phyloP scores from a whole-genome alignment of 1,140 invertebrate species.

The Oryctes rhinoceros region DNA sequence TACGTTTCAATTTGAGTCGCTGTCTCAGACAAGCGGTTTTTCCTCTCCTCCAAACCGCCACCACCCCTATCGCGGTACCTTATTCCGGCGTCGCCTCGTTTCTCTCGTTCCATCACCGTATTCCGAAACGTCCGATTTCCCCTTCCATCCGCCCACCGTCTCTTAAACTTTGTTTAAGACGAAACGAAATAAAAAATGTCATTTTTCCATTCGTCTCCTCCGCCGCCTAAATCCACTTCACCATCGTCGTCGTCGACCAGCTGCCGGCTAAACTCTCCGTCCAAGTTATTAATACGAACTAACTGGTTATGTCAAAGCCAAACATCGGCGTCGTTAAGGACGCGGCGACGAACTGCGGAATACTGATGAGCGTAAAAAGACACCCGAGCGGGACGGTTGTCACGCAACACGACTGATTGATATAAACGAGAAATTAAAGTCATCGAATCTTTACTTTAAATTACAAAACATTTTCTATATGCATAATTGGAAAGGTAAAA shows the following conservation, averaged over 20 bases:
- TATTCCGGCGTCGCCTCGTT: neutral
- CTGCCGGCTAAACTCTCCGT: constrained; percentile 54
- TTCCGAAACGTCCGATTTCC: constrained; percentile 2
- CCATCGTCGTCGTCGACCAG: neutral
- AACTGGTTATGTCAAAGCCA: constrained; percentile 63
- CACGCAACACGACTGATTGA: constrained; percentile 55
- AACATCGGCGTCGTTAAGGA: constrained; percentile 59
- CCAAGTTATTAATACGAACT: constrained; percentile 63
- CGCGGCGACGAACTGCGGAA: constrained; percentile 52
- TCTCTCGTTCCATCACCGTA: neutral
- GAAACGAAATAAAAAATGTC: constrained; percentile 50
- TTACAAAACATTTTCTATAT: neutral
- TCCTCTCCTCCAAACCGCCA: constrained; percentile 21
- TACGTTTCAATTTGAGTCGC: constrained; percentile 46
- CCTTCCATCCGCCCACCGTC: neutral
- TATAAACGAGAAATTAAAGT: constrained; percentile 59
- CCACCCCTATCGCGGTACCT: neutral
- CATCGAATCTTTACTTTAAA: neutral
- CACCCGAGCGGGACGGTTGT: constrained; percentile 49
- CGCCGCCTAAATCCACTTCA: constrained; percentile 31
- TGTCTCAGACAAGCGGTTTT: constrained; percentile 34
- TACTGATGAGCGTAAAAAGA: constrained; percentile 58
- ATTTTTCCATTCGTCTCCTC: constrained; percentile 58
- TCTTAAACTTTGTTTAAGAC: constrained; percentile 26
- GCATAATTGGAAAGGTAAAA: no score